Evolutionary conservation across 2,113 vertebrate genomes (phyloP), one percentile per base, ranked within the genome.

Genomic region (Empidonax traillii): DNA sequence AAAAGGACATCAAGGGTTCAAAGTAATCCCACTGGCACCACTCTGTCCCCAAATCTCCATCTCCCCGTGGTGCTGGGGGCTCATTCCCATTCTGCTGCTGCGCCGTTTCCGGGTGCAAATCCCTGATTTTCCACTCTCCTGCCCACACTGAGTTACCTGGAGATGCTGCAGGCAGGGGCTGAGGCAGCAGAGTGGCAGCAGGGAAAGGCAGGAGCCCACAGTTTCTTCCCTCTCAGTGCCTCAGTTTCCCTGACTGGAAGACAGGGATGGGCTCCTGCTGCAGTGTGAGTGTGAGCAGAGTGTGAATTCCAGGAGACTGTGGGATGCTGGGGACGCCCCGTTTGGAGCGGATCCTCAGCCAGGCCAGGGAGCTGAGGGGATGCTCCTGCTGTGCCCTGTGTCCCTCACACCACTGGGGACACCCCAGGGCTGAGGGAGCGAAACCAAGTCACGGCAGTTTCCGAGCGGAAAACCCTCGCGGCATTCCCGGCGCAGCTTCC

Each of bases 381-480:
- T 76, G 58, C 53, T 82, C 51, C 79, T 56, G 39, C 72, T 71
- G 69, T 8, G 14, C 44, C 51, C 75, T 12, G 25, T 6, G 3
- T 8, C 3, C 17, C 2, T 10, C 37, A 4, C 46, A 3, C 41
- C 4, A 22, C 2, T 0, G 31, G 46, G 46, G 43, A 66, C 43
- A 71, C 61, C 11, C 16, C 0, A 0, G 21, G 41, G 5, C 24
- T 0, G 0, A 52, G 76, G 61, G 15, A 10, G 20, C 0, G 5
- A 18, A 61, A 35, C 35, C 28, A 12, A 3, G 31, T 4, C 9
- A 1, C 0, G 20, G 68, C 59, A 63, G 46, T 43, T 51, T 51
- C 49, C 14, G 14, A 52, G 25, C 16, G 51, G 68, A 39, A 46
- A 89, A 14, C 21, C 37, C 41, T 22, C 0, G 0, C 1, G 65